Conservation (phyloP, 2,888 invertebrate species). For the Chloroclysta siterata region DNA sequence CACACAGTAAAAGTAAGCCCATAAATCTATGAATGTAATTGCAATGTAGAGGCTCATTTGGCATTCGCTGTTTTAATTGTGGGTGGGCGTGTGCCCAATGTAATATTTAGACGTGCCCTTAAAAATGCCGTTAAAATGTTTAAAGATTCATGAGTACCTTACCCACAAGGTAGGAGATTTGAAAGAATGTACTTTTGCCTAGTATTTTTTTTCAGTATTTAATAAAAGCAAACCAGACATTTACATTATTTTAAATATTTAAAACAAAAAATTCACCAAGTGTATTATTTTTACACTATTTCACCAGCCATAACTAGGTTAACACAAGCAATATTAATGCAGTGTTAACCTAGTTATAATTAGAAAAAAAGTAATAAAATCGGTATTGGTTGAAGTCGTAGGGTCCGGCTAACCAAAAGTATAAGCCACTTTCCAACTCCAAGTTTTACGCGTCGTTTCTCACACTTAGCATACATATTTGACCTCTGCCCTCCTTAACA, state of each 20-base stretch:
- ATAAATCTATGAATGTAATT: neutral
- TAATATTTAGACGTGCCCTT: too few species aligned
- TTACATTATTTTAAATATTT: too few species aligned
- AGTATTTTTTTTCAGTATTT: too few species aligned
- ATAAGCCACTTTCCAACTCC: conserved; percentile 14
- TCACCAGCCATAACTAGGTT: neutral
- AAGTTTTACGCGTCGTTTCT: conserved; percentile 21
- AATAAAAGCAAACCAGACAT: too few species aligned
- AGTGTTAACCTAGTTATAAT: neutral
- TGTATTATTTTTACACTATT: neutral
- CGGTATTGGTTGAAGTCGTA: too few species aligned
- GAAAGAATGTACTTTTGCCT: too few species aligned
- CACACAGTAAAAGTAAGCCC: neutral
- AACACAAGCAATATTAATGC: neutral
- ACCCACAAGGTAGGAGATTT: too few species aligned
- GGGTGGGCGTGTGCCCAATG: too few species aligned
- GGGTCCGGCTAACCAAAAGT: conserved; percentile 1
- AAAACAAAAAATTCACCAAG: too few species aligned
- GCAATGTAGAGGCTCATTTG: neutral
- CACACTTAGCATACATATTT: conserved; percentile 31
- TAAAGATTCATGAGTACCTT: too few species aligned
- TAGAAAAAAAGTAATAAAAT: too few species aligned
- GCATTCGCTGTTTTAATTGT: neutral
- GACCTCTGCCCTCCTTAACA: conserved; percentile 24
- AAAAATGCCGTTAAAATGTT: too few species aligned